Evolutionary conservation across 2,888 invertebrate genomes (phyloP), one percentile per base, ranked within the genome.

Genomic region (Lordiphosa andalusiaca): DNA sequence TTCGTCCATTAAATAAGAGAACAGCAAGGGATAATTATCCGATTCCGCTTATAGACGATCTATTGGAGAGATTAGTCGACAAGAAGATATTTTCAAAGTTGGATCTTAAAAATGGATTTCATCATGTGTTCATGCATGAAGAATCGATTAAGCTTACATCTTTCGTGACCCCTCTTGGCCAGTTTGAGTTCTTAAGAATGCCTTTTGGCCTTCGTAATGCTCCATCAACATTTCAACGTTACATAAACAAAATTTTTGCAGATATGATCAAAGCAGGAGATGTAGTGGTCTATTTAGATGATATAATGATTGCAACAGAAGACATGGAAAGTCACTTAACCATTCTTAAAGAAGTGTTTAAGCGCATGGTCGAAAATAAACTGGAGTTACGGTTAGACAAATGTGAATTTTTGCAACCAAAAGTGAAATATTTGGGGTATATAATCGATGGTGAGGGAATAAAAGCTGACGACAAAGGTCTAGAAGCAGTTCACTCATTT

Each of bases 251-350:
- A 7, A 10, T 21, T 9, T 16, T 10, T 9, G 10, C 6, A 6
- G 40, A 19, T 7, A 25, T 25, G 25, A 25, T 25, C 7, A 25
- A 7, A 7, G 25, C 25, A 25, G 25, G 25, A 25, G 16, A 40
- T 19, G 19, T 40, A 2, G 40, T 40, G 5, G 6, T 23, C 6
- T 40, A 40, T 10, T 23, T 40, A 40, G 40, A 40, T 9, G 40
- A 40, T 9, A 40, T 40, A 21, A 40, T 40, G 19, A 40, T 40
- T 6, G 40, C 40, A 4, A 21, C 40, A 9, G 40, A 21, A 19
- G 2, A 19, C n/a, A 40, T 40, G 16, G 40, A 40, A 40, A 25
- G 25, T 25, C 3, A 37, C 6, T 37, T 37, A 6, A 25, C 25
- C 25, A 25, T 2, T 25, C 25, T 25, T 6, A 25, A 25, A 25